Percentiles rank a stretch among this genome's conserved stretches.
Evolutionary conservation across 2,888 invertebrate species (phyloP).

Genomic region (Bimastos eiseni): DNA sequence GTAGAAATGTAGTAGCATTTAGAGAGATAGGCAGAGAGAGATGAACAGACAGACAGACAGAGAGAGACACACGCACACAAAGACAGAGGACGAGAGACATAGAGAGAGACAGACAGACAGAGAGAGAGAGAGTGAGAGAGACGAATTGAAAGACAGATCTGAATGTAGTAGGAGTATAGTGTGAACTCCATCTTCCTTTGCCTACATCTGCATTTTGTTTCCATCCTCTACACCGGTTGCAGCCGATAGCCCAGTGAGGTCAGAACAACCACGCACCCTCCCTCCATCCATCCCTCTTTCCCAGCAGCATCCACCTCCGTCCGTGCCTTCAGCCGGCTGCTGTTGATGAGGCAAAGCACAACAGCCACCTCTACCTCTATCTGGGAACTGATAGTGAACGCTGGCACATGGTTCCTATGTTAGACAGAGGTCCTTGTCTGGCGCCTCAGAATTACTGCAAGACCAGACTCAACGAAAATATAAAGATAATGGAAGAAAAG

Average conservation of each 20-base stretch:
- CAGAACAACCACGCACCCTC: not conserved
- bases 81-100: too few species aligned
- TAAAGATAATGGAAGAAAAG: not conserved
- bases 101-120: too few species aligned
- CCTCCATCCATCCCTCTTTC: not conserved
- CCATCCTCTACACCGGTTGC: not conserved
- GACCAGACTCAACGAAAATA: not conserved
- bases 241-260: not conserved
- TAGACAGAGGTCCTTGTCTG: too few species aligned
- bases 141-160: not conserved
- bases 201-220: not conserved
- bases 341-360: not conserved
- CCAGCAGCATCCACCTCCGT: not conserved
- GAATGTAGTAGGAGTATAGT: not conserved
- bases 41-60: not conserved
- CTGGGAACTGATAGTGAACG: not conserved
- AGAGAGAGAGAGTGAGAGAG: too few species aligned
- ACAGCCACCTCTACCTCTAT: not conserved
- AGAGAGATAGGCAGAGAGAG: too few species aligned
- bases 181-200: not conserved
- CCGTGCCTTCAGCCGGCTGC: not conserved
- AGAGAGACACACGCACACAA: too few species aligned
- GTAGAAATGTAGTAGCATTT: too few species aligned
- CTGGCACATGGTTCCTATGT: too few species aligned
- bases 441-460: not conserved